Evolutionary conservation across 2,888 invertebrate species (phyloP).

Genomic region (Synergus laeviventris): DNA sequence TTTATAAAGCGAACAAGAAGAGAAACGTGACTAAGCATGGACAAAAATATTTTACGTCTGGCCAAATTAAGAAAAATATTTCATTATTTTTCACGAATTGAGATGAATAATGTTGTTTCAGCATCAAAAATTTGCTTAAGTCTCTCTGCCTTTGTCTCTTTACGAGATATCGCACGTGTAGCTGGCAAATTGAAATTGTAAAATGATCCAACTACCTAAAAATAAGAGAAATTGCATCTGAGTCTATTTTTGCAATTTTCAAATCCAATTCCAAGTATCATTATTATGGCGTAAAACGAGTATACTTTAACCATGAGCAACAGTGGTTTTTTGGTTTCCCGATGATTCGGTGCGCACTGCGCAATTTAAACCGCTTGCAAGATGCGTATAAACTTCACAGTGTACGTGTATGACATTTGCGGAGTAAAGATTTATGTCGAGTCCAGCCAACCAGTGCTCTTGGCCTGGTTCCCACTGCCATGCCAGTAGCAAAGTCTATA

Average conservation of each 20-base stretch:
- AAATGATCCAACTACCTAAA: too few species aligned
- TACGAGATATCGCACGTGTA: too few species aligned
- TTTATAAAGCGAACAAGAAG: not conserved
- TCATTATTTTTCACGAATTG: too few species aligned
- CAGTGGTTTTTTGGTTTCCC: not conserved
- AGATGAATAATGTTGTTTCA: too few species aligned
- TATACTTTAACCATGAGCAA: not conserved
- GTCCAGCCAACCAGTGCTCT: constrained; percentile 66
- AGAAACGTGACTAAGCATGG: not conserved
- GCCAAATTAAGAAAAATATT: too few species aligned
- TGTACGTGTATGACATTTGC: constrained; percentile 41
- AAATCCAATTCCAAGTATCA: constrained; percentile 2
- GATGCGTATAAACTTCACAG: constrained; percentile 9
- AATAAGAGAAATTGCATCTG: not conserved
- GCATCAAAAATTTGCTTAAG: too few species aligned
- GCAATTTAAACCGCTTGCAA: not conserved
- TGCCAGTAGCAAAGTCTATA: not conserved
- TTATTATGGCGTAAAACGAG: constrained; percentile 2
- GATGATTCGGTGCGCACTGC: not conserved
- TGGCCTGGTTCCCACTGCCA: constrained; percentile 69
- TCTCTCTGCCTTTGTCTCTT: too few species aligned
- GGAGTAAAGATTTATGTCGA: constrained; percentile 69
- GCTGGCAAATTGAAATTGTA: too few species aligned
- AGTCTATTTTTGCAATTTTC: not conserved
- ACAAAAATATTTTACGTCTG: too few species aligned